Conservation (phyloP, 2,113 vertebrate species). For the Halcyon senegalensis region DNA sequence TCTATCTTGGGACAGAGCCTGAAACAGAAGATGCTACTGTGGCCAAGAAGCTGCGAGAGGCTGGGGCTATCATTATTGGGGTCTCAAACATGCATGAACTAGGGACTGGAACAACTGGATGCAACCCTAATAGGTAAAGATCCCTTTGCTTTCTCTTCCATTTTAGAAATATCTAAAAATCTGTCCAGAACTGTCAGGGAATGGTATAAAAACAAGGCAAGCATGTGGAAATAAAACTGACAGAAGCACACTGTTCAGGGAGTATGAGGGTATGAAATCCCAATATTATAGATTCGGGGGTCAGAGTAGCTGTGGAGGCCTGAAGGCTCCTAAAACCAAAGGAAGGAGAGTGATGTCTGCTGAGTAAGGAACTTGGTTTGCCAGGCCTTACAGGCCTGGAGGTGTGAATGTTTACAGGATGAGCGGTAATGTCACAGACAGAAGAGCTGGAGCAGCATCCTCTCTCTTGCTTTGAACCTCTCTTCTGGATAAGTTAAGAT, state of each 20-base stretch:
- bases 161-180: background rate
- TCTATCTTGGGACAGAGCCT: constrained; percentile 58
- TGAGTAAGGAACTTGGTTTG: background rate
- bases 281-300: background rate
- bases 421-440: background rate
- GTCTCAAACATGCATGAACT: constrained; percentile 76
- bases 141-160: background rate
- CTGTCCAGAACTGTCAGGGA: background rate
- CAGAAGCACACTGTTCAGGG: background rate
- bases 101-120: constrained; percentile 69
- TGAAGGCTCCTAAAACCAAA: background rate
- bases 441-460: background rate
- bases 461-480: background rate
- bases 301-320: background rate
- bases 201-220: background rate
- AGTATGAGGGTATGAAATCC: background rate
- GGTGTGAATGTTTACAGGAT: background rate
- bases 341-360: background rate
- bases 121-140: constrained; percentile 72
- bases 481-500: background rate
- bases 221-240: background rate
- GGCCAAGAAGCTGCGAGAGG: constrained; percentile 64
- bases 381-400: background rate
- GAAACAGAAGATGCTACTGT: constrained; percentile 72
- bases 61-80: constrained; percentile 73